These are phyloP conservation scores for Opisthocomus hoazin DNA, from an alignment of 2,113 vertebrate genomes.

Conservation along the genomic window DNA sequence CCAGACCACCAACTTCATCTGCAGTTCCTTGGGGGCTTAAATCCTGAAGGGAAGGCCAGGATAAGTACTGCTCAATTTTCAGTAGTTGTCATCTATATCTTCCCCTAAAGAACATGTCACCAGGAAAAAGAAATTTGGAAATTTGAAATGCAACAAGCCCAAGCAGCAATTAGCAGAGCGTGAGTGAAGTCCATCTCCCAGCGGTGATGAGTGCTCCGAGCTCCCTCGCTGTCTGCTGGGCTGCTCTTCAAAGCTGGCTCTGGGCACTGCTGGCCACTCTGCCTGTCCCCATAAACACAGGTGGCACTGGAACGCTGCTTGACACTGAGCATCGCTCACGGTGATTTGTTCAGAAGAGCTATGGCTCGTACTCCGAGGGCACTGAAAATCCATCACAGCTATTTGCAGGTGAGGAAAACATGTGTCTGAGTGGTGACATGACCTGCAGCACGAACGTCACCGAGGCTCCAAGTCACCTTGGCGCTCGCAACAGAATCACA, in stretches of 20 bases:
- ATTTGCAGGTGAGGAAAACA: neutral
- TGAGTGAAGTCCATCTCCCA: accelerated
- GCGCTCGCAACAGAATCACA: no score
- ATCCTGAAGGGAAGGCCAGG: neutral
- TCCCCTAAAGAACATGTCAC: neutral
- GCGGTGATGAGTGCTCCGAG: accelerated
- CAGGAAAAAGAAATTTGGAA: neutral
- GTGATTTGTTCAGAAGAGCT: no score
- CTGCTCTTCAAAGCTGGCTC: accelerated
- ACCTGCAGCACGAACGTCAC: neutral
- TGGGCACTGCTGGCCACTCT: neutral
- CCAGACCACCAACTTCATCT: no score
- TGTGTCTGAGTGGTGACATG: accelerated
- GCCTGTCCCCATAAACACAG: accelerated
- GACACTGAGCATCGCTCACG: accelerated
- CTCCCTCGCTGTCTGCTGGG: neutral
- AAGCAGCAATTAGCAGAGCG: accelerated
- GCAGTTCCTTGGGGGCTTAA: neutral
- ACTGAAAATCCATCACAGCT: no score
- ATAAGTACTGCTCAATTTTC: neutral
- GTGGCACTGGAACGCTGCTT: no score
- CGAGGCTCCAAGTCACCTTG: neutral
- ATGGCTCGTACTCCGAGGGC: neutral
- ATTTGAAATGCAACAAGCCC: neutral
- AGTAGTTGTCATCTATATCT: neutral